Conservation (phyloP, 2,888 invertebrate genomes). For the Microctonus hyperodae region DNA sequence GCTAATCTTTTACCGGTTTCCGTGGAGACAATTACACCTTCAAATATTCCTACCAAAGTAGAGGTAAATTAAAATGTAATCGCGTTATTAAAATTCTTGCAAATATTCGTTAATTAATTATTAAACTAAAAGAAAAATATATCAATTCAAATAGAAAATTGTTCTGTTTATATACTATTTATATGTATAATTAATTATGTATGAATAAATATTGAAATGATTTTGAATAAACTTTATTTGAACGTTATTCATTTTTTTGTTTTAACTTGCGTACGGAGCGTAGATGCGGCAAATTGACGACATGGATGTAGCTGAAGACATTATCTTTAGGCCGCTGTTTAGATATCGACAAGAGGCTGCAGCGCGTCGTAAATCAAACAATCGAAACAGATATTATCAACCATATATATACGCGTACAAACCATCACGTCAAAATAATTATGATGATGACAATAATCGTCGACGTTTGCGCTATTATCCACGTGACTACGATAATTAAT, state of each 20-base stretch:
- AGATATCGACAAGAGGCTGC: conserved; percentile 51
- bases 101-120: too few species aligned
- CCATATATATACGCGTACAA: conserved; percentile 36
- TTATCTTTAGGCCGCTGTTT: conserved; percentile 58
- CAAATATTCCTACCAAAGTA: not conserved
- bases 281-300: conserved; percentile 33
- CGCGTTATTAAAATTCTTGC: too few species aligned
- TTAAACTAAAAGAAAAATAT: too few species aligned
- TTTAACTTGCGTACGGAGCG: conserved; percentile 20
- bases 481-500: not conserved
- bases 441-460: conserved; percentile 38
- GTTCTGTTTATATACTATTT: too few species aligned
- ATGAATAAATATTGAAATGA: not conserved
- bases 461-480: conserved; percentile 9
- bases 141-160: too few species aligned
- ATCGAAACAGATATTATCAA: conserved; percentile 19
- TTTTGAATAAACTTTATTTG: not conserved
- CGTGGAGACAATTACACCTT: conserved; percentile 18
- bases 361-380: conserved; percentile 7
- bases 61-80: conserved; percentile 26
- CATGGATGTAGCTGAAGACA: conserved; percentile 58
- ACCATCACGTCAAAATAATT: conserved; percentile 30
- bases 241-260: not conserved
- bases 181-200: too few species aligned
- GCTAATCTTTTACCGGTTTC: conserved; percentile 28